Evolutionary conservation across 2,797 vertebrate genomes (phyloP), one percentile per base, ranked within the genome.

Genomic region (Gambelia wislizenii): DNA sequence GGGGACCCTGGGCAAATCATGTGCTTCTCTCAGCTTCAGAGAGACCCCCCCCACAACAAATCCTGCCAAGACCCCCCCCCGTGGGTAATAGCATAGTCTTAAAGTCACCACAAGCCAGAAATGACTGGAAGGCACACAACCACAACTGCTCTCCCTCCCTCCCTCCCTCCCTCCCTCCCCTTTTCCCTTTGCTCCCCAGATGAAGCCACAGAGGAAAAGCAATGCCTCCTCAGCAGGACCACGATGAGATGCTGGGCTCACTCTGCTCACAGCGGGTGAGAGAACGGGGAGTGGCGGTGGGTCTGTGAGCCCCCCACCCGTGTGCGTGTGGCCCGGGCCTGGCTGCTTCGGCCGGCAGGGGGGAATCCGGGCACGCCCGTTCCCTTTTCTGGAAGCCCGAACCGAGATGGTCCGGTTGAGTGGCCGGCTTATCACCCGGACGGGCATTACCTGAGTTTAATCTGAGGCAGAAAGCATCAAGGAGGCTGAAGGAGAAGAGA

Each of bases 201-300:
- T 93, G 76, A 94, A n/a, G 9, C 88, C 69, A 97, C 95, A 20
- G 91, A 96, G 82, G 97, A 98, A 39, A 98, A 99, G 91, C 95
- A 97, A 76, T 89, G 91, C n/a, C n/a, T n/a, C 4, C 91, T 99
- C 4, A 98, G 97, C 87, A 97, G 95, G 93, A 98, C 92, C 22
- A 96, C 98, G 74, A 99, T 98, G 98, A 91, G 97, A n/a, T 99
- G 98, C 94, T 99, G 98, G 98, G 97, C 96, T 81, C 98, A 97
- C 89, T 98, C 99, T 96, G 96, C 95, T 88, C 97, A 94, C 36
- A 97, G 93, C 44, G 97, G 98, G 98, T 99, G 91, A 98, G 97
- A 94, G 70, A 0, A 1, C 33, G n/a, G n/a, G 22, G 9, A 89
- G 25, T 36, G 47, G 5, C 18, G 49, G 9, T 33, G 77, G 6